phyloP scores from a whole-genome alignment of 2,888 invertebrate genomes.

The Hypomecis atomaria region DNA sequence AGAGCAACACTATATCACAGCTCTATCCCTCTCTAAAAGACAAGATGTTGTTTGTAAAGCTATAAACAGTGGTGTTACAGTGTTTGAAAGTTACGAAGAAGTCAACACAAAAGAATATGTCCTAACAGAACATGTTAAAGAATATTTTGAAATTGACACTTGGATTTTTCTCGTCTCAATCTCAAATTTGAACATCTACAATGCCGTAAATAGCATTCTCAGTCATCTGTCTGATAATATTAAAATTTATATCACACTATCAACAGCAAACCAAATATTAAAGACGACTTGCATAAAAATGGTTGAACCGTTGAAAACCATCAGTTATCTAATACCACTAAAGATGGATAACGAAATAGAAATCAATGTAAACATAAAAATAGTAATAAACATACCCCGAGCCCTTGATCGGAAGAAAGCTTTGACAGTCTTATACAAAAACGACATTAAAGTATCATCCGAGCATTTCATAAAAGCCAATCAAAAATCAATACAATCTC shows the following conservation, averaged over 20 bases:
- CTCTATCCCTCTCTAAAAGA: constrained; percentile 66
- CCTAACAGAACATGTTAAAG: constrained; percentile 58
- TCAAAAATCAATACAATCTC: constrained; percentile 34
- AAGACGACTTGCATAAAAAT: constrained; percentile 64
- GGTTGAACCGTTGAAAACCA: constrained; percentile 53
- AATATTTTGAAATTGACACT: constrained; percentile 59
- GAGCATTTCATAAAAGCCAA: constrained; percentile 66
- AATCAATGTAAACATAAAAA: constrained; percentile 58
- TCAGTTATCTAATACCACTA: constrained; percentile 60
- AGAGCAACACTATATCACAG: constrained; percentile 64
- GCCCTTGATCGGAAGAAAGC: constrained; percentile 57
- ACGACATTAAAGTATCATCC: constrained; percentile 53
- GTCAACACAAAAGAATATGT: constrained; percentile 53
- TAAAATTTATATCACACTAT: constrained; percentile 62
- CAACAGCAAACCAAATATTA: constrained; percentile 49
- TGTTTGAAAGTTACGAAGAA: constrained; percentile 67
- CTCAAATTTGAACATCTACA: constrained; percentile 46
- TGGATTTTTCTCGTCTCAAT: constrained; percentile 62
- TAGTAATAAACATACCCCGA: constrained; percentile 64
- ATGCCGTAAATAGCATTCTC: constrained; percentile 54
- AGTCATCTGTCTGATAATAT: constrained; percentile 50
- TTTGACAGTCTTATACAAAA: constrained; percentile 63
- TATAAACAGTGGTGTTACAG: constrained; percentile 51
- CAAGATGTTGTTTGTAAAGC: constrained; percentile 65
- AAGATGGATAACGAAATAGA: constrained; percentile 43